Evolutionary conservation across 2,888 invertebrate species (phyloP).

Genomic region (Dusona sp.): DNA sequence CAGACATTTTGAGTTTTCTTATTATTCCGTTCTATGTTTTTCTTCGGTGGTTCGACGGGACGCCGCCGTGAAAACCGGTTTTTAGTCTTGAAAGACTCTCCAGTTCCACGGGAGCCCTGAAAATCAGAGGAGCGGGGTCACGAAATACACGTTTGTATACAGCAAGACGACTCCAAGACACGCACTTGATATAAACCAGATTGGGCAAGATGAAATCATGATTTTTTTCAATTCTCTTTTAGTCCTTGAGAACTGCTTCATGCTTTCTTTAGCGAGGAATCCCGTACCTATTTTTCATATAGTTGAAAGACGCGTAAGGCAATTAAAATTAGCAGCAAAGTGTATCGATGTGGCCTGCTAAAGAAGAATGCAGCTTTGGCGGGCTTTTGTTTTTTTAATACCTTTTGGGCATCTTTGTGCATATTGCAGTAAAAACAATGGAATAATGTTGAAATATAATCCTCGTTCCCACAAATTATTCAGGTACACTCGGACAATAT

Average conservation of each 20-base stretch:
- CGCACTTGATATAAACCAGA: constrained; percentile 59
- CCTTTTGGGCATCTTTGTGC: not conserved
- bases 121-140: constrained; percentile 14
- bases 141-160: constrained; percentile 13
- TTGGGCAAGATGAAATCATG: constrained; percentile 19
- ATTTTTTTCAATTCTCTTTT: not conserved
- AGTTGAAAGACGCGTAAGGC: not conserved
- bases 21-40: constrained; percentile 50
- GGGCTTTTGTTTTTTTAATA: not conserved
- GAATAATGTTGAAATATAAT: not conserved
- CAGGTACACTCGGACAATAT: not conserved
- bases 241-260: not conserved
- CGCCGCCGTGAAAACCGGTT: constrained; percentile 65
- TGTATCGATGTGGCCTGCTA: too few relatives aligned
- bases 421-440: not conserved
- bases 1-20: constrained; percentile 36
- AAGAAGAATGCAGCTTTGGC: not conserved
- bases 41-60: constrained; percentile 51
- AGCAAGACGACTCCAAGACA: not conserved
- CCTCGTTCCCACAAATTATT: not conserved
- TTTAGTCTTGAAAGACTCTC: constrained; percentile 38
- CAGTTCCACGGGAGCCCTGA: constrained; percentile 30
- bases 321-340: not conserved
- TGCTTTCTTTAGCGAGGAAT: not conserved
- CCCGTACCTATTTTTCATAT: constrained; percentile 10